These are phyloP conservation scores for Varroa destructor DNA, from an alignment of 1,140 invertebrate genomes.

Conservation along the genomic window DNA sequence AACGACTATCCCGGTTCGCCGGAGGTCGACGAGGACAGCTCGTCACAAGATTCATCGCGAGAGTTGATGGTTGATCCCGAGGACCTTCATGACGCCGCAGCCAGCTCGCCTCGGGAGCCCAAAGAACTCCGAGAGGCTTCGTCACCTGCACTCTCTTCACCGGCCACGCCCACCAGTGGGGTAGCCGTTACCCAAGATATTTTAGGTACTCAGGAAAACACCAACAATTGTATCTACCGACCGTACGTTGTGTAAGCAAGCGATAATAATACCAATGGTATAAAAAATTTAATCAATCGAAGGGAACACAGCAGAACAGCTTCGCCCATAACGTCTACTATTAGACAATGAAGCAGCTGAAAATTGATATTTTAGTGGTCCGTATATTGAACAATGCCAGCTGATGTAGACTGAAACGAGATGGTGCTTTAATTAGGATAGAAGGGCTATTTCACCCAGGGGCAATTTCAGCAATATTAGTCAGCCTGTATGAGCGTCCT, in stretches of 20 bases:
- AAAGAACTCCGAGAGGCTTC: constrained; percentile 27
- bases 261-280: not conserved
- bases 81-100: constrained; percentile 29
- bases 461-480: no score
- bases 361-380: no score
- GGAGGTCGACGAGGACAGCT: not conserved
- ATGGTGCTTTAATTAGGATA: no score
- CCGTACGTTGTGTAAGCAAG: constrained; percentile 32
- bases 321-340: not conserved
- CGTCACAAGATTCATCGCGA: constrained; percentile 20
- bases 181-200: constrained; percentile 2
- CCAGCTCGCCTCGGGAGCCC: constrained; percentile 31
- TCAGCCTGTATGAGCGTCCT: no score
- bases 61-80: constrained; percentile 31
- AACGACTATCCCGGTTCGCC: constrained; percentile 7
- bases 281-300: not conserved
- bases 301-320: not conserved
- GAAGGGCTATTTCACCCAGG: no score
- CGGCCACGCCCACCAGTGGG: constrained; percentile 30
- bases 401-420: no score
- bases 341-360: not conserved
- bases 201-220: not conserved
- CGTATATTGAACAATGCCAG: no score
- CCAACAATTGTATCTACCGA: constrained; percentile 31
- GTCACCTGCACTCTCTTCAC: constrained; percentile 31